Evolutionary conservation across 2,888 invertebrate species (phyloP), one percentile per base, ranked within the genome.

Genomic region (Euplexia lucipara): DNA sequence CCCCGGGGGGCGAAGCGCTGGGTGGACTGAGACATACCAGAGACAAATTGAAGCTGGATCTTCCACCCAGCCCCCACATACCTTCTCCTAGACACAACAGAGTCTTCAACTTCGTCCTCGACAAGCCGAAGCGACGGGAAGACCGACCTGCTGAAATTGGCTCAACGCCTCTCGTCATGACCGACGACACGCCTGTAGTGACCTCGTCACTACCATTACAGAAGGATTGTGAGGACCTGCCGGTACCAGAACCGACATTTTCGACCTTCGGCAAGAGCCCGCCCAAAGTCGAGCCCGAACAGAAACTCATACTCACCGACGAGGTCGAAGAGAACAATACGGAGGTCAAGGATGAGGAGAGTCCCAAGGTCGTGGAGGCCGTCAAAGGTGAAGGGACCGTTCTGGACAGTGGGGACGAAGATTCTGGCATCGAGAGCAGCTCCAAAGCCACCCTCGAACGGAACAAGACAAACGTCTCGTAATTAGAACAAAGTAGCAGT

Each of bases 1-100:
- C 94, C 0, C 95, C 94, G 1, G 90, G 90, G 26, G 89, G 90
- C 34, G 92, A 92, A 63, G 90, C 94, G 5, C 90, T 97, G 9
- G 97, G 97, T 22, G 97, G 97, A 12, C 89, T 97, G 41, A 91
- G 97, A 14, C 97, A 97, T 86, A 97, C 97, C 6, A 92, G 97
- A 67, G 97, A 97, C 87, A 96, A 96, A 72, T 94, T 98, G 16
- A 97, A 97, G 86, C 92, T 97, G 10, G 97, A 97, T 88, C 91
- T 98, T 32, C 96, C 96, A 0, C 96, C 96, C 2, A 96, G 96
- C 81, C 96, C 96, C 0, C 92, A 90, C 77, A 84, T 90, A 18
- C 91, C 94, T 1, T 94, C 95, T 0, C 94, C 95, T 16, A 69
- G 92, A 10, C 94, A 93, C 86, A 87, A 77, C 70, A 81, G 93